phyloP scores from a whole-genome alignment of 1,140 invertebrate genomes.

The Choristoneura fumiferana region DNA sequence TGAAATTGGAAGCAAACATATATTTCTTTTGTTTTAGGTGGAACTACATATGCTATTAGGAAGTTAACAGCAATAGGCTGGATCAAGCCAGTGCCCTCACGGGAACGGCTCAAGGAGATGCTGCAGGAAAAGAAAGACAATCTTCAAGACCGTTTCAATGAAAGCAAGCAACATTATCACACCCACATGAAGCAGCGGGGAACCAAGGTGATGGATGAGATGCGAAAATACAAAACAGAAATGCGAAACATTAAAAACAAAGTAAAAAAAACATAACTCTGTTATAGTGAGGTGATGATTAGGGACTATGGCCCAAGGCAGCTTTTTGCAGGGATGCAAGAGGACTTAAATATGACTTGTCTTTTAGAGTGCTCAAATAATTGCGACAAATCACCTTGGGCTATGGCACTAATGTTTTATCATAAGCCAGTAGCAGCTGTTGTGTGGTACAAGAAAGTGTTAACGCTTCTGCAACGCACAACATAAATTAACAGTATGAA shows the following conservation, averaged over 20 bases:
- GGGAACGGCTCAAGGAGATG: slow-evolving; percentile 81
- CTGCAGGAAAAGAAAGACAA: slow-evolving; percentile 79
- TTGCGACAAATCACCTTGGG: neutral
- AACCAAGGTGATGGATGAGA: slow-evolving; percentile 75
- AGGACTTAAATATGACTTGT: too few relatives aligned
- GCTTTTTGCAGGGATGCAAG: neutral
- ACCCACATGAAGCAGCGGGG: slow-evolving; percentile 60
- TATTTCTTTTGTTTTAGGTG: slow-evolving; percentile 72
- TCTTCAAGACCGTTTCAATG: slow-evolving; percentile 74
- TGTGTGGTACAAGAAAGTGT: slow-evolving; percentile 14
- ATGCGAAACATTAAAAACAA: slow-evolving; percentile 73
- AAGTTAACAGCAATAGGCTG: slow-evolving; percentile 83
- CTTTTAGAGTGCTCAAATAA: neutral
- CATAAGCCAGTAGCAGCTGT: slow-evolving; percentile 15
- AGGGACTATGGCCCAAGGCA: neutral
- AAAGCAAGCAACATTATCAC: slow-evolving; percentile 72
- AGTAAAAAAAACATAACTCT: slow-evolving; percentile 53
- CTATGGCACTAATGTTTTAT: slow-evolving; percentile 16
- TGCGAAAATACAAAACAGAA: slow-evolving; percentile 73
- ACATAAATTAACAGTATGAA: neutral
- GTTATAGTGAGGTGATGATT: slow-evolving; percentile 12
- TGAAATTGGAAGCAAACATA: too few relatives aligned
- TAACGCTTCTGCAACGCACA: slow-evolving; percentile 17
- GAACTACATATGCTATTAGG: slow-evolving; percentile 85
- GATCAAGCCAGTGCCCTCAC: slow-evolving; percentile 83